Conservation (phyloP, 2,113 vertebrate genomes). For the Xyliphius kryptos region DNA sequence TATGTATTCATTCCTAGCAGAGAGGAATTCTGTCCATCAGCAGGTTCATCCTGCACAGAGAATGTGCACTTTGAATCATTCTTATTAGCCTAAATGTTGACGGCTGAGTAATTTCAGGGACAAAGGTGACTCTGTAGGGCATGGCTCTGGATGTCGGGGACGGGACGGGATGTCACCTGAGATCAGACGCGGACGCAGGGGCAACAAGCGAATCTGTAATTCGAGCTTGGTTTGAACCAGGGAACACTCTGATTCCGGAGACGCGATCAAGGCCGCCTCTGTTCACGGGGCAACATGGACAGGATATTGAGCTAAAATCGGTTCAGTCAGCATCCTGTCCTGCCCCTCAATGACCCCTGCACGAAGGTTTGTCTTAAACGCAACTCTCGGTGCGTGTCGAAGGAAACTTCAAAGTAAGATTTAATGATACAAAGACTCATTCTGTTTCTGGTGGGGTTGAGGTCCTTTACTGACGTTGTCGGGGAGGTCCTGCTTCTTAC, state of each 20-base stretch:
- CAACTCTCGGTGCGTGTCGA: slow-evolving; percentile 12
- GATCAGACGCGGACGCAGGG: slow-evolving; percentile 58
- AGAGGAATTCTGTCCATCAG: slow-evolving; percentile 37
- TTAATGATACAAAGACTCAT: too few species aligned
- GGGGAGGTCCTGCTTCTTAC: too few species aligned
- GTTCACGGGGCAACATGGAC: slow-evolving; percentile 44
- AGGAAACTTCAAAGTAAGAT: slow-evolving; percentile 11
- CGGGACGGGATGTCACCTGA: slow-evolving; percentile 40
- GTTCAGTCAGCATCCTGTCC: slow-evolving; percentile 17
- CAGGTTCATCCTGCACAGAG: slow-evolving; percentile 29
- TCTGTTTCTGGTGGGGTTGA: too few species aligned
- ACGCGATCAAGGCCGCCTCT: slow-evolving; percentile 60
- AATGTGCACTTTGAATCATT: slow-evolving; percentile 25
- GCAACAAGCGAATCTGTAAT: slow-evolving; percentile 64
- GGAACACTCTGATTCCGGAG: slow-evolving; percentile 41
- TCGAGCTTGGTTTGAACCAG: slow-evolving; percentile 43
- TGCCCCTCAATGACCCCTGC: slow-evolving; percentile 10
- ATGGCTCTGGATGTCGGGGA: slow-evolving; percentile 6
- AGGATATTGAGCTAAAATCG: slow-evolving; percentile 43
- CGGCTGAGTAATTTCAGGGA: slow-evolving; percentile 20
- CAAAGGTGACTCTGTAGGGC: slow-evolving; percentile 30
- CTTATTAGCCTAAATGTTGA: slow-evolving; percentile 14
- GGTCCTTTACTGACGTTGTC: too few species aligned
- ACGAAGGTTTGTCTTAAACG: slow-evolving; percentile 8
- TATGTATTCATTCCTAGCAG: not conserved